Conservation (phyloP, 2,888 invertebrate genomes). For the Bombyx huttoni region DNA sequence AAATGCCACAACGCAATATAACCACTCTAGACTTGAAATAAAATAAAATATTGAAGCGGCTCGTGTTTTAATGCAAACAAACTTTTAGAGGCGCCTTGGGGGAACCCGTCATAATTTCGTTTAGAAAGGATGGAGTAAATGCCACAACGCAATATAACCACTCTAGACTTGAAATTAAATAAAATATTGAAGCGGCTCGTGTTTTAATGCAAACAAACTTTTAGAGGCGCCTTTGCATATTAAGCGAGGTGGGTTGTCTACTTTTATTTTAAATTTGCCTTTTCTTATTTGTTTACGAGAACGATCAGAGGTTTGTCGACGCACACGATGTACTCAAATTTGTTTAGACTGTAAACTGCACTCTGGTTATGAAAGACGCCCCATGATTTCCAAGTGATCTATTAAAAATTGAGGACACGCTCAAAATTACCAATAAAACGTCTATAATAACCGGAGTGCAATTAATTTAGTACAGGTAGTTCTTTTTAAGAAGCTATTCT, state of each 20-base stretch:
- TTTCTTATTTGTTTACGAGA: slow-evolving; percentile 53
- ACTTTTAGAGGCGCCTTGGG: slow-evolving; percentile 66
- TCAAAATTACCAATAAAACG: slow-evolving; percentile 11
- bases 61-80: slow-evolving; percentile 74
- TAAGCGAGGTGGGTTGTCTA: slow-evolving; percentile 73
- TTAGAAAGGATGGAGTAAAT: slow-evolving; percentile 54
- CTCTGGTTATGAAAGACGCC: slow-evolving; percentile 57
- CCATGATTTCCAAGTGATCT: slow-evolving; percentile 9
- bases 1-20: slow-evolving; percentile 72
- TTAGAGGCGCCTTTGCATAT: slow-evolving; percentile 72
- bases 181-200: slow-evolving; percentile 73
- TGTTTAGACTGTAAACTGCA: slow-evolving; percentile 11
- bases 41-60: slow-evolving; percentile 72
- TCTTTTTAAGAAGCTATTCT: slow-evolving; percentile 27
- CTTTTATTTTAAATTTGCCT: slow-evolving; percentile 67
- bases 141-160: slow-evolving; percentile 72
- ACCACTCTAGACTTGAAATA: slow-evolving; percentile 68
- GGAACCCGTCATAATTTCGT: slow-evolving; percentile 35
- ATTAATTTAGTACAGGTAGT: slow-evolving; percentile 27
- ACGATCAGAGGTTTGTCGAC: slow-evolving; percentile 24
- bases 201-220: slow-evolving; percentile 74
- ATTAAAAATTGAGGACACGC: not conserved
- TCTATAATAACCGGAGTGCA: slow-evolving; percentile 60
- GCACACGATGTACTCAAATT: slow-evolving; percentile 22
- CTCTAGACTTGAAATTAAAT: slow-evolving; percentile 67